Evolutionary conservation across 2,888 invertebrate species (phyloP), one percentile per base, ranked within the genome.

Genomic region (Salticus scenicus): DNA sequence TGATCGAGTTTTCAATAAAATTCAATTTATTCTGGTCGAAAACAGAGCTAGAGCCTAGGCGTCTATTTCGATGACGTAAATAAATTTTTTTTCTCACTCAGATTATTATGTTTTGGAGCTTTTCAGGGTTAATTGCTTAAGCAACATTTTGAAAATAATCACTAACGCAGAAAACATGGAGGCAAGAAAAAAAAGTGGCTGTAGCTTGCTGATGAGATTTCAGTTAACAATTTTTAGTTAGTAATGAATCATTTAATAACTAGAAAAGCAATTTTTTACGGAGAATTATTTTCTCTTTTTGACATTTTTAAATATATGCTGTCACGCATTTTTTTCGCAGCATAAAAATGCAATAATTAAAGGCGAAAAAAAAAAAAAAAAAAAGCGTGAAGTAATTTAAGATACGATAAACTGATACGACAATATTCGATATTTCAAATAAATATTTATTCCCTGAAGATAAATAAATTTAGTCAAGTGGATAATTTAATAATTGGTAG

Each of bases 1-100:
- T 24, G 24, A 57, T 57, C 57, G 24, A 57, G 57, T 57, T 57
- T 57, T 24, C 24, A 57, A 57, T 57, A 24, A 57, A 57, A 57
- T 57, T 57, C 24, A 57, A 24, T 57, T 57, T 57, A n/a, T 57
- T 57, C 57, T 24, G 57, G 57, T 20, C 2, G 24, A 57, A 57
- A 7, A 10, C 37, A 7, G 37, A 37, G 37, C 57, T 5, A 57
- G 24, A 20, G 57, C 20, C 24, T 5, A 4, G 17, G 57, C 57
- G 24, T 57, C 57, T 17, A 57, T 57, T 24, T 57, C 57, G 1
- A 24, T 20, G 57, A 24, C 57, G 24, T 24, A 24, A 57, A 57
- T 24, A 8, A 57, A 47, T 17, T 4, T 24, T 24, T 57, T 57
- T 24, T 37, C 5, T 5, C 4, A 17, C 20, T 57, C 24, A 57